Percentiles rank a stretch among this genome's conserved stretches.
These are phyloP conservation scores for Brevimyrus niger DNA, from an alignment of 2,113 vertebrate genomes.

Conservation along the genomic window DNA sequence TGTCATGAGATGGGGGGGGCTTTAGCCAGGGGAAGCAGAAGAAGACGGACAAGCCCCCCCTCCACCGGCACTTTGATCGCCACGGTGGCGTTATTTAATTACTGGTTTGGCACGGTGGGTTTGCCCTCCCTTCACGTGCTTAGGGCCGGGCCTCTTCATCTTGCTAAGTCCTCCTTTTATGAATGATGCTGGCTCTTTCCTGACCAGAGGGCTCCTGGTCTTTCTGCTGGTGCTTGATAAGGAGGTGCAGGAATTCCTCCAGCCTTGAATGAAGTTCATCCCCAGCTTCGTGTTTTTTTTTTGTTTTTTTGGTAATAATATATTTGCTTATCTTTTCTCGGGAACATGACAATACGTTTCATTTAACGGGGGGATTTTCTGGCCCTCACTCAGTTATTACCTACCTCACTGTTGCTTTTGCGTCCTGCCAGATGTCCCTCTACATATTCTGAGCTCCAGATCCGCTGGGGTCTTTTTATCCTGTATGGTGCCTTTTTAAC, in stretches of 20 bases:
- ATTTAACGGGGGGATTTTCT: background rate
- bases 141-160: background rate
- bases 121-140: background rate
- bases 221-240: constrained; percentile 8
- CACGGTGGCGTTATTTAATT: constrained; percentile 1
- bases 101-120: background rate
- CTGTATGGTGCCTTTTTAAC: background rate
- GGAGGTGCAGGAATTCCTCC: background rate
- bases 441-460: background rate
- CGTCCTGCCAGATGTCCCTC: background rate
- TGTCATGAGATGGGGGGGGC: background rate
- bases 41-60: background rate
- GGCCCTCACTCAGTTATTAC: background rate
- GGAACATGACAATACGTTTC: background rate
- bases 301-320: background rate
- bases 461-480: background rate
- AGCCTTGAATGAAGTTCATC: background rate
- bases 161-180: background rate
- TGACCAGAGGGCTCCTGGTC: background rate
- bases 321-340: background rate
- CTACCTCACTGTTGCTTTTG: background rate
- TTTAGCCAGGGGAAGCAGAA: background rate
- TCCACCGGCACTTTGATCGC: background rate
- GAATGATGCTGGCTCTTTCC: background rate
- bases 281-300: background rate